Evolutionary conservation across 2,888 invertebrate species (phyloP).

Genomic region (Lepidonotus clava): DNA sequence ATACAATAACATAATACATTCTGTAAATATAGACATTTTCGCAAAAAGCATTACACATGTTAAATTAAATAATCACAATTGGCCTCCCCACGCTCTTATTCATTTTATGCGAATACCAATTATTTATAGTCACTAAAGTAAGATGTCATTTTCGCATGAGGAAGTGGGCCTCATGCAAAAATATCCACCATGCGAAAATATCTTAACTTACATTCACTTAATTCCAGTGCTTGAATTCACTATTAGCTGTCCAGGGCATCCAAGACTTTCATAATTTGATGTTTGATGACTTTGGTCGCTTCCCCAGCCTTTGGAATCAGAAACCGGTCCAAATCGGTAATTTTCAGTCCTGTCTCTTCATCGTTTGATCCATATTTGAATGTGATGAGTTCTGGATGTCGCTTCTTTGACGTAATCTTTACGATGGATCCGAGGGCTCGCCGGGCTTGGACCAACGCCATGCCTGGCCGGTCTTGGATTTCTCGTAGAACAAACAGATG

Average conservation of each 20-base stretch:
- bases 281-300: constrained; percentile 93
- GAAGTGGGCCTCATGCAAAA: constrained; percentile 37
- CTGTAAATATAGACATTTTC: background rate
- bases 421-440: constrained; percentile 94
- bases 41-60: background rate
- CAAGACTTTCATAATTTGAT: constrained; percentile 87
- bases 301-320: constrained; percentile 94
- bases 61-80: background rate
- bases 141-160: background rate
- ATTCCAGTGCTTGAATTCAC: background rate
- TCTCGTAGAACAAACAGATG: constrained; percentile 91
- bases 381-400: constrained; percentile 96
- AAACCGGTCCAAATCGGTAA: constrained; percentile 94
- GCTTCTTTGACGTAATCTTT: constrained; percentile 97
- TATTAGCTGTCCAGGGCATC: constrained; percentile 75
- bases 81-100: background rate
- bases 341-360: constrained; percentile 83
- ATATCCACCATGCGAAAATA: background rate
- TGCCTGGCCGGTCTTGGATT: constrained; percentile 87
- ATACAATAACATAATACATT: background rate
- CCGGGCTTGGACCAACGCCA: constrained; percentile 91
- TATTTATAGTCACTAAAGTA: background rate
- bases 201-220: background rate
- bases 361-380: constrained; percentile 91
- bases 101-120: background rate